Evolutionary conservation across 2,113 vertebrate genomes (phyloP).

Genomic region (Micronycteris hirsuta): DNA sequence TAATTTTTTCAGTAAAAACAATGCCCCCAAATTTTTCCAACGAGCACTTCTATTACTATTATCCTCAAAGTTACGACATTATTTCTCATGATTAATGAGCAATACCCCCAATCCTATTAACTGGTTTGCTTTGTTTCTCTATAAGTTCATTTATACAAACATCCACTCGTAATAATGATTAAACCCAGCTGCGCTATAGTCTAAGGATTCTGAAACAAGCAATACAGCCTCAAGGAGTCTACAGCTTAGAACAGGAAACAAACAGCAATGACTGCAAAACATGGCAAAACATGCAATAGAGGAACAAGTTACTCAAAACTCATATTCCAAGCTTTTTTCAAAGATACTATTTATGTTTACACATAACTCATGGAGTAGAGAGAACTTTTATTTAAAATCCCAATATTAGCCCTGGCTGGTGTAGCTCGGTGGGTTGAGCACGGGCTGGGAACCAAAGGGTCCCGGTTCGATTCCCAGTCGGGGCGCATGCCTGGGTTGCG

Average conservation of each 20-base stretch:
- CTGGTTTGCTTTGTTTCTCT: neutral
- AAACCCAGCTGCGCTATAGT: neutral
- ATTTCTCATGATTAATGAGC: neutral
- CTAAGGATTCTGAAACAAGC: neutral
- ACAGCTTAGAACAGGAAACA: neutral
- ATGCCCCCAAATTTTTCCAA: neutral
- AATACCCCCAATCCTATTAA: neutral
- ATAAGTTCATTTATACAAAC: neutral
- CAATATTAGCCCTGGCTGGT: no score
- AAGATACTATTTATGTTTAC: neutral
- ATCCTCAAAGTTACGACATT: neutral
- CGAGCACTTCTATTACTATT: neutral
- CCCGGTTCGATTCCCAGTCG: no score
- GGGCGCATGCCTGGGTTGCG: no score
- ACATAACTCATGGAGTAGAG: neutral
- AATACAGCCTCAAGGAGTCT: neutral
- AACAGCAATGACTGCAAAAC: neutral
- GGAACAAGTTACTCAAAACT: neutral
- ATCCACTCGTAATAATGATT: neutral
- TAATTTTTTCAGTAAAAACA: neutral
- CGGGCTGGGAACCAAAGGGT: no score
- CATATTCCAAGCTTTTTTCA: neutral
- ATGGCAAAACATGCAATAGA: neutral
- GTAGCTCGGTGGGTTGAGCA: no score
- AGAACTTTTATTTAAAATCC: neutral